phyloP scores from a whole-genome alignment of 2,888 invertebrate species.

The Bellardia bayeri region DNA sequence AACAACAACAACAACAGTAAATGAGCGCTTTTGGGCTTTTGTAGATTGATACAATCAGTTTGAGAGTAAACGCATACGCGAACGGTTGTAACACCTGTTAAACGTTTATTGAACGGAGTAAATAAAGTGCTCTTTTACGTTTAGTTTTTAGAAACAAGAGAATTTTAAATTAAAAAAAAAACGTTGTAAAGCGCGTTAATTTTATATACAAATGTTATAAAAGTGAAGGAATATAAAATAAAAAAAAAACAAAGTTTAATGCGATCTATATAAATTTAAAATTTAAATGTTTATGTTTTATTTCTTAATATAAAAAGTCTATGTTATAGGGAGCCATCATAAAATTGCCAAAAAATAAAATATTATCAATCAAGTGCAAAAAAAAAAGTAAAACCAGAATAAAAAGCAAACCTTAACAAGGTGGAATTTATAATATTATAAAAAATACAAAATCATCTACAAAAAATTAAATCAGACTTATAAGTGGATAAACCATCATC shows the following conservation, averaged over 20 bases:
- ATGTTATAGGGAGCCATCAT: background rate
- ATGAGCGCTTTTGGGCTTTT: conserved; percentile 59
- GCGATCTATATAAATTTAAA: background rate
- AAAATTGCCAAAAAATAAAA: conserved; percentile 9
- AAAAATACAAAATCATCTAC: conserved; percentile 28
- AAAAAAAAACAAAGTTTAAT: background rate
- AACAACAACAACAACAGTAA: conserved; percentile 24
- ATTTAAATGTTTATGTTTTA: background rate
- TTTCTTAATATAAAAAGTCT: background rate
- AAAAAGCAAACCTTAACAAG: conserved; percentile 37
- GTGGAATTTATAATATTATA: conserved; percentile 40
- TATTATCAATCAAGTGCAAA: conserved; percentile 30
- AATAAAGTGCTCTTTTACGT: background rate
- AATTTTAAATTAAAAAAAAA: background rate
- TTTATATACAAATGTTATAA: background rate
- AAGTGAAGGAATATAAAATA: background rate
- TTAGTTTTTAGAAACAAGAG: background rate
- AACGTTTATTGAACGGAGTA: conserved; percentile 54
- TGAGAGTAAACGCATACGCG: conserved; percentile 83
- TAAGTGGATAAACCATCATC: conserved; percentile 67
- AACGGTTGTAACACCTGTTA: conserved; percentile 82
- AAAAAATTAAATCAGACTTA: conserved; percentile 49
- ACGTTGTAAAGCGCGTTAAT: background rate
- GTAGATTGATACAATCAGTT: conserved; percentile 78
- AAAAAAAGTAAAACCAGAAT: conserved; percentile 14